Percentiles rank a stretch among this genome's conserved stretches.
Evolutionary conservation across 2,113 vertebrate genomes (phyloP).

Genomic region (Micromys minutus): DNA sequence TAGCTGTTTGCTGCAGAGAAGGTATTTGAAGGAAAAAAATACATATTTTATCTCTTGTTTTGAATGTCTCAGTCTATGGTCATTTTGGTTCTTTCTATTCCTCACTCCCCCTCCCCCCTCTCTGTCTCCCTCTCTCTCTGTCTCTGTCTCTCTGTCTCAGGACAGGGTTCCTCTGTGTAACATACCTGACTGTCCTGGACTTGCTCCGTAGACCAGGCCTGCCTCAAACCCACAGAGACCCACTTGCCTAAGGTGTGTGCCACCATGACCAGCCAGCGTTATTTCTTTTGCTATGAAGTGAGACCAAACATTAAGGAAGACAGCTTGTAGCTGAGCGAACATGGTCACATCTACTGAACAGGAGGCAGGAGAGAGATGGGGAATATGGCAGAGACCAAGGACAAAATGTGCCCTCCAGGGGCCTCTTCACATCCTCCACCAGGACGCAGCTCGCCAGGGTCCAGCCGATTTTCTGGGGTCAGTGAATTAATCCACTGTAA

Average conservation of each 20-base stretch:
- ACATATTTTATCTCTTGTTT: neutral
- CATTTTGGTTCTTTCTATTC: neutral
- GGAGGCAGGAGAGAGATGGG: neutral
- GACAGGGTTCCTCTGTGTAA: neutral
- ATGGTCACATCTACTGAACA: neutral
- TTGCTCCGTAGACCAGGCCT: neutral
- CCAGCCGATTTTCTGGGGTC: neutral
- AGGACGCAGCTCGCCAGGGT: neutral
- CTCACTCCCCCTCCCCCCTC: neutral
- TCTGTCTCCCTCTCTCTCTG: neutral
- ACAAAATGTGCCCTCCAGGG: neutral
- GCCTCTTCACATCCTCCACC: neutral
- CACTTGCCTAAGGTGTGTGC: neutral
- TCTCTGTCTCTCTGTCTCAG: neutral
- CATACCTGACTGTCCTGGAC: neutral
- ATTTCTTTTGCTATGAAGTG: neutral
- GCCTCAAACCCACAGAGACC: neutral
- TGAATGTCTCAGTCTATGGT: too few relatives aligned
- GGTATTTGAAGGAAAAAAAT: neutral
- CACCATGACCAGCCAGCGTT: neutral
- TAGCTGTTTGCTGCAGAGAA: neutral
- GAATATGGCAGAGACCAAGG: neutral
- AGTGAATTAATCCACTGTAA: neutral
- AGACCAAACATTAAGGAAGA: neutral
- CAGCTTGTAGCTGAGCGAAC: neutral